These are phyloP conservation scores for Caenorhabditis panamensis DNA, from an alignment of 2,888 invertebrate genomes.

Conservation along the genomic window DNA sequence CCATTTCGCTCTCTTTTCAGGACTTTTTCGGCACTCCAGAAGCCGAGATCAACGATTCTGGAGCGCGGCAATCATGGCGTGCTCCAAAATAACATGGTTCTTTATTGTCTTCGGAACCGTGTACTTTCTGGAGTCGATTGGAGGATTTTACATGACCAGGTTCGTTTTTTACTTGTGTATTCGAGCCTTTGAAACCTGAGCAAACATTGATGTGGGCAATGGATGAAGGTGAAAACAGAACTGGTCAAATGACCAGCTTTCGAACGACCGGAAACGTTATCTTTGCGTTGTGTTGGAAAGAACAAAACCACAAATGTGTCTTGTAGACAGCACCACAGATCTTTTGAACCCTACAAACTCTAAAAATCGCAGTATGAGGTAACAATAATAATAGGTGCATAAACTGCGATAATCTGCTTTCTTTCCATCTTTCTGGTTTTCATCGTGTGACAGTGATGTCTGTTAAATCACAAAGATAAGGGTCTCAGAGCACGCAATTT, in stretches of 20 bases:
- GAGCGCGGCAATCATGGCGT: conserved; percentile 22
- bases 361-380: neutral
- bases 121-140: conserved; percentile 81
- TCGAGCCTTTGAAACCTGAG: neutral
- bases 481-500: conserved; percentile 39
- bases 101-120: conserved; percentile 77
- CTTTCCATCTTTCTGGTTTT: conserved; percentile 24
- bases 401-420: conserved; percentile 24
- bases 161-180: conserved; percentile 31
- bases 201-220: no score
- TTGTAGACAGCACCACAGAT: conserved; percentile 11
- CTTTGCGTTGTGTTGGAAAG: no score
- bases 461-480: conserved; percentile 11
- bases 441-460: conserved; percentile 30
- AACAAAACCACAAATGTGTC: no score
- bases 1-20: conserved; percentile 34
- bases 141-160: conserved; percentile 81
- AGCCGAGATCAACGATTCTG: conserved; percentile 33
- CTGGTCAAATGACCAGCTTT: no score
- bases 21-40: conserved; percentile 38
- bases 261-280: no score
- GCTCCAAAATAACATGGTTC: conserved; percentile 68
- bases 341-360: conserved; percentile 29
- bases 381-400: conserved; percentile 43
- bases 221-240: no score